Percentiles rank a stretch among this genome's conserved stretches.
These are phyloP conservation scores for Phoxinus dragarum DNA, from an alignment of 2,797 vertebrate genomes.

Conservation along the genomic window DNA sequence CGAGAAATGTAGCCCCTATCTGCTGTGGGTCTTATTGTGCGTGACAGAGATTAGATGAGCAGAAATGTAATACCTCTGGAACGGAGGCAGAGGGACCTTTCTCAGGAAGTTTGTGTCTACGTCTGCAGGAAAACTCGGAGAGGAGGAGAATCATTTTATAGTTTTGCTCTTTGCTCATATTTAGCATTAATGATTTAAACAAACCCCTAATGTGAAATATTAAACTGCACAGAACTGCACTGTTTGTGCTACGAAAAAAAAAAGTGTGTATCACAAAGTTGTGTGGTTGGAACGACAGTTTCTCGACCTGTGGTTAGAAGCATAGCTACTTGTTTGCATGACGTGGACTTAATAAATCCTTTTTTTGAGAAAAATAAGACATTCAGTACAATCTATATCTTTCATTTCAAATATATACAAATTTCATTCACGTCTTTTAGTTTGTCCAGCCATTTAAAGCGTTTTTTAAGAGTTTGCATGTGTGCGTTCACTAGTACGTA, in stretches of 20 bases:
- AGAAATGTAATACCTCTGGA: slow-evolving; percentile 76
- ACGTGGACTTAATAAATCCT: too few species aligned
- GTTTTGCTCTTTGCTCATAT: background rate
- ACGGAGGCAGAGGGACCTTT: slow-evolving; percentile 51
- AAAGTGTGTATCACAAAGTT: background rate
- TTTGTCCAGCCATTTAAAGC: too few species aligned
- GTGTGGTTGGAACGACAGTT: background rate
- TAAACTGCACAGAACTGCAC: too few species aligned
- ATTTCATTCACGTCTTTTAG: too few species aligned
- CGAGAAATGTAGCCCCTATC: slow-evolving; percentile 76
- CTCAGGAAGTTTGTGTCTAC: slow-evolving; percentile 57
- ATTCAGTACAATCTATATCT: too few species aligned
- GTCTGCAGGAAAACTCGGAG: slow-evolving; percentile 56
- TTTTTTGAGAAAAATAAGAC: too few species aligned
- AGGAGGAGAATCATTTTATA: background rate
- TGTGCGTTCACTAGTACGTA: background rate
- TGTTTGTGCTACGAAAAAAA: too few species aligned
- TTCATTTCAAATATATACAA: too few species aligned
- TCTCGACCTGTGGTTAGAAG: background rate
- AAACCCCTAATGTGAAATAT: background rate
- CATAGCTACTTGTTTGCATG: background rate
- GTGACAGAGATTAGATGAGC: slow-evolving; percentile 69
- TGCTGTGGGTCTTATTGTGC: slow-evolving; percentile 76
- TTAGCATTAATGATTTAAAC: background rate
- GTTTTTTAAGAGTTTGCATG: background rate